A percentile compares a stretch with the other conserved stretches of the same genome.
phyloP scores from a whole-genome alignment of 2,797 vertebrate species.

The Chelmon rostratus region DNA sequence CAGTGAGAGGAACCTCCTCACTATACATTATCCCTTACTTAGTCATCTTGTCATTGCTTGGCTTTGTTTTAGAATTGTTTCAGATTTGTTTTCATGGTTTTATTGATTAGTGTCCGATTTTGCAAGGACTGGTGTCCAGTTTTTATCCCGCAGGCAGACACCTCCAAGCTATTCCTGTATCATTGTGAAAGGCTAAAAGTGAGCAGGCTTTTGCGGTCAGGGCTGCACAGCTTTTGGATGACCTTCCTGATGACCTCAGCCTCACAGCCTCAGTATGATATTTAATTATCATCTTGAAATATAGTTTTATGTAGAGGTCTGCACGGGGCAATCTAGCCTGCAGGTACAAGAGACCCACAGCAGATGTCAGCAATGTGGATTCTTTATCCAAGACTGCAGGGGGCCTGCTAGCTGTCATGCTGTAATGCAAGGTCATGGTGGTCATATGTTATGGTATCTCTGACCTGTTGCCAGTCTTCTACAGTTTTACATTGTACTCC shows the following conservation, averaged over 20 bases:
- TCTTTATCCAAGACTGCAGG: slow-evolving; percentile 12
- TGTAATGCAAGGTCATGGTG: slow-evolving; percentile 15
- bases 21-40: too few species aligned
- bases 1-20: too few species aligned
- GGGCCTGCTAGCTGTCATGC: neutral
- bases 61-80: neutral
- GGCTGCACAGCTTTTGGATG: neutral
- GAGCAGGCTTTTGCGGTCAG: slow-evolving; percentile 8
- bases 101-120: neutral
- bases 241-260: slow-evolving; percentile 9
- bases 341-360: neutral
- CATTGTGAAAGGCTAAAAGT: slow-evolving; percentile 38
- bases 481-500: neutral
- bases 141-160: neutral
- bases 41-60: neutral
- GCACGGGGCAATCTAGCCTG: neutral
- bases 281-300: slow-evolving; percentile 1
- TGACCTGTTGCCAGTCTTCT: neutral
- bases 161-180: slow-evolving; percentile 5
- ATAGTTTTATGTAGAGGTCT: slow-evolving; percentile 8
- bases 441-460: neutral
- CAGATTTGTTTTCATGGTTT: neutral
- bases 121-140: neutral
- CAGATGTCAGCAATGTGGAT: neutral
- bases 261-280: slow-evolving; percentile 1